Evolutionary conservation across 2,888 invertebrate species (phyloP), one percentile per base, ranked within the genome.

Genomic region (Tubiluchus corallicola): DNA sequence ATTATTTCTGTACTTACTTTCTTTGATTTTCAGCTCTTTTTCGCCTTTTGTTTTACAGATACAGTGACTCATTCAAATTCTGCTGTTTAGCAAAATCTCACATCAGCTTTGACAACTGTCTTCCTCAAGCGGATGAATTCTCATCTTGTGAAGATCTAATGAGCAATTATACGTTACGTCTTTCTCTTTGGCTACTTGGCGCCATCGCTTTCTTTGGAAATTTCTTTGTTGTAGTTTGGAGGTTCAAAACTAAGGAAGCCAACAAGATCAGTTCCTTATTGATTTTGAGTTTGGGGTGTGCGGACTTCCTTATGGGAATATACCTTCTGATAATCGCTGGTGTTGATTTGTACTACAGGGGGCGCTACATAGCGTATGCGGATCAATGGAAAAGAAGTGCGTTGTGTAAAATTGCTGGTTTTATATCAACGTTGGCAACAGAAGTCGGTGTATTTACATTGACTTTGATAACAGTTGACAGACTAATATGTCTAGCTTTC

Each of bases 401-500:
- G 4, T 46, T 54, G 20, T 56, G 56, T 41, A 51, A 53, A 41
- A 40, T 52, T 13, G 52, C 53, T 37, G 56, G 56, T 5, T 52
- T 56, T 40, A 45, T 56, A 9, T 55, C 56, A 5, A 56, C 56
- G 2, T 43, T 56, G 44, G 64, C 65, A 19, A 65, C 62, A 46
- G 66, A 67, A 50, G 54, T 64, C 1, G 65, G 65, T 1, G 66
- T 67, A 13, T 55, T 64, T 18, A 66, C 66, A 1, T 49, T 67
- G 5, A 63, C 63, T 2, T 58, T 64, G 38, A 66, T 67, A 40
- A 65, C 67, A 2, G 47, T 65, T 1, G 66, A 66, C 46, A 53
- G 67, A 13, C 54, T 65, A 16, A 57, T 64, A 20, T 58, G 61
- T 47, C 65, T 15, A 58, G 61, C 44, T 63, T 64, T 48, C 63